phyloP scores from a whole-genome alignment of 1,140 invertebrate genomes.

The Bombus fervidus region DNA sequence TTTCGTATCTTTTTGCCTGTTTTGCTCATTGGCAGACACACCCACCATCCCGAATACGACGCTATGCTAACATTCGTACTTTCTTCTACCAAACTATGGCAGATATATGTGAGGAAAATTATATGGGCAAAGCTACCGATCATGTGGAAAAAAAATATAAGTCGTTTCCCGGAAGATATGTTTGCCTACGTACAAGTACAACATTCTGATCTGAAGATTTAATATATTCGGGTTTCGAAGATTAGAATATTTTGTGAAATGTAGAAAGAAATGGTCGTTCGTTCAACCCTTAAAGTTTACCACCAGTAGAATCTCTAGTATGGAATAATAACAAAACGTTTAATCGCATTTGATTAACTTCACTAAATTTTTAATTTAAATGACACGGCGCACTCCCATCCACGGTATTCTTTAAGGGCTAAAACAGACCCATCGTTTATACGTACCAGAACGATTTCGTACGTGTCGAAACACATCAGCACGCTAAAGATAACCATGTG shows the following conservation, averaged over 20 bases:
- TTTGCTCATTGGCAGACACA: conserved; percentile 8
- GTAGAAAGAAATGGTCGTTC: too few species aligned
- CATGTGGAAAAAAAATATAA: conserved; percentile 48
- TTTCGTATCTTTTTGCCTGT: conserved; percentile 24
- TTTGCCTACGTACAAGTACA: conserved; percentile 14
- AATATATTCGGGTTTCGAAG: too few species aligned
- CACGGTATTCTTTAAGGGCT: too few species aligned
- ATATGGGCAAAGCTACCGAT: conserved; percentile 43
- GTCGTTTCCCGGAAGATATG: background rate
- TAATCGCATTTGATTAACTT: too few species aligned
- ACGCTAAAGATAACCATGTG: conserved; percentile 58
- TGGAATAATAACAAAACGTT: too few species aligned
- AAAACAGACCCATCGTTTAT: background rate
- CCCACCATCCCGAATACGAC: conserved; percentile 48
- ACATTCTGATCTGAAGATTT: too few species aligned
- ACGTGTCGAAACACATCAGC: conserved; percentile 59
- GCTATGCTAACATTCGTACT: conserved; percentile 38
- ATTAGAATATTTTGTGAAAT: background rate
- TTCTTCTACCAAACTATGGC: conserved; percentile 51
- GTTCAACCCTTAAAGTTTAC: too few species aligned
- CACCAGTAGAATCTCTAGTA: too few species aligned
- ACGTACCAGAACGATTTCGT: conserved; percentile 63
- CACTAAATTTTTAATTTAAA: rapidly evolving
- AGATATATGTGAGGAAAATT: conserved; percentile 49
- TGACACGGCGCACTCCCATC: too few species aligned